Evolutionary conservation across 1,140 invertebrate genomes (phyloP), one percentile per base, ranked within the genome.

Genomic region (Pseudobourletiella spinata): DNA sequence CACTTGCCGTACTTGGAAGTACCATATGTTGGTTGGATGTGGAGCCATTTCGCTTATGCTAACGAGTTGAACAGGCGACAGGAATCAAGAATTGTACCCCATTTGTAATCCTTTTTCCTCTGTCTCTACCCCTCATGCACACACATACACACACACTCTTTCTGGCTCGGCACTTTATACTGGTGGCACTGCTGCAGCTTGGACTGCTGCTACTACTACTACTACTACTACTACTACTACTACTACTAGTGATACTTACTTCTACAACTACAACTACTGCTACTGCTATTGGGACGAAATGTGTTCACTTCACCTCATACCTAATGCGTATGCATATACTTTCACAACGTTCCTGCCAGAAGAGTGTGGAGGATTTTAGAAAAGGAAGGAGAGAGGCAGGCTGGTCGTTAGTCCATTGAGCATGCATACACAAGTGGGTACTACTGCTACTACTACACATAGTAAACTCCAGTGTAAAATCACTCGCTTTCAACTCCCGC

Each of bases 1-100:
- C 44, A 26, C 25, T 51, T 51, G 24, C 14, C 48, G 28, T 22
- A 32, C 26, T 55, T 6, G 26, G 26, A n/a, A 35, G 56, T 60
- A 54, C 64, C 64, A 67, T 67, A 63, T 63, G 65, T 63, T 63
- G 61, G 52, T 59, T 66, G 65, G 61, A 58, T 55, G 60, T 60
- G 56, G 42, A 67, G 65, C 65, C 61, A 67, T 67, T 67, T 64
- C 61, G 58, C 65, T 67, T 67, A 67, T 67, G 66, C 66, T 67
- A 67, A 67, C 66, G 66, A 67, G 61, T 60, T 60, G 61, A 63
- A 61, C 58, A 67, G 61, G 61, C 64, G 64, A 66, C 64, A 66
- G 61, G 65, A 67, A 67, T 67, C 66, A 67, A 62, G 65, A 67
- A 67, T 63, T 64, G 65, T 64, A 60, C 61, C 61, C 66, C 62